Base-by-base conservation (phyloP, 2,888 invertebrate species). In the Acronicta psi region DNA sequence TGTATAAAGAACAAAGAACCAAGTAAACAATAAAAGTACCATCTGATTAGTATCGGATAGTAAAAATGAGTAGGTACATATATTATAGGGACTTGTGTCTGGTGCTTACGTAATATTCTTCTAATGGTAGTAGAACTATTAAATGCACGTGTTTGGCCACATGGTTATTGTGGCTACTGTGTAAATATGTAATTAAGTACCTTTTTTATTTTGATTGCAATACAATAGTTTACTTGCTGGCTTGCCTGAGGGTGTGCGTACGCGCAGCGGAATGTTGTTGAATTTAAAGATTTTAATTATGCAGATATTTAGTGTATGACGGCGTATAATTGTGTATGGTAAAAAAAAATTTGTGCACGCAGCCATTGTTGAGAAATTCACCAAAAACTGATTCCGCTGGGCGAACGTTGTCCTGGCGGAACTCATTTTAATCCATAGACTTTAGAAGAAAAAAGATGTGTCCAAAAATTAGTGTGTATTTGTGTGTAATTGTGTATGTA, bases 121-220 rank as follows among this genome's bases (percentile, higher is more conserved):
- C 34, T 70, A 38, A 52, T 70, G 65, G 64, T 37, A 40, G 43
- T 29, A 47, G 40, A 45, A 31, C 45, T 59, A 50, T 53, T 42
- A 65, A 49, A 37, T 36, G 46, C 67, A 72, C 73, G 73, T 68
- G 67, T 47, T 18, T 37, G 40, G 14, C 4, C 67, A 72, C 67
- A 67, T 20, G 53, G 20, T 47, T 25, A 42, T 53, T 31, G 42
- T 38, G 11, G 36, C 50, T 45, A 34, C 66, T 49, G 31, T 65
- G 65, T 44, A 67, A 71, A 23, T 42, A 20, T 53, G 53, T 57
- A 55, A 68, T 64, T 67, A 62, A 54, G 13, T 29, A 13, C 25
- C 20, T 50, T 47, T 66, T 41, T n/a, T 29, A 11, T 67, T 72
- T 60, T 20, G 46, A 46, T 51, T 46, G 17, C 34, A 50, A 50